Base-by-base conservation (phyloP, 2,797 vertebrate genomes). In the Alectoris magna region DNA sequence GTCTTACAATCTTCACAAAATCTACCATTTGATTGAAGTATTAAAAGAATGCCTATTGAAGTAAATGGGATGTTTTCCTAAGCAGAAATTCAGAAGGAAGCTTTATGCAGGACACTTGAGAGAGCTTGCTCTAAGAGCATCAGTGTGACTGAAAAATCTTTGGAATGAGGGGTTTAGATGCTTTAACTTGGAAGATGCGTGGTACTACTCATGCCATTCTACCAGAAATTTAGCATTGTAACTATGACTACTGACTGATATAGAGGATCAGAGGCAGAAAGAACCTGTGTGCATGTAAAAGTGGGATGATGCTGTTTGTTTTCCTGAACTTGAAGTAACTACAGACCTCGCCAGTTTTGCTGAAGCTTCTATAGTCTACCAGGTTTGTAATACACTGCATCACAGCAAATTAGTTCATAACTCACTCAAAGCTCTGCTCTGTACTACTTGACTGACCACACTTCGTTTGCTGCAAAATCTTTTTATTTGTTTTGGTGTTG, bases 401-500 rank as follows among this genome's bases (percentile, higher is more conserved):
- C 86, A 80, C 29, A 67, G 63, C 23, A 87, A 97, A 96, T 93
- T 69, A 88, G 31, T 29, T 92, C 90, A 87, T 93, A 94, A 94
- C 60, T 97, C 85, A 91, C 83, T 93, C 77, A 69, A 80, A 83
- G 21, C 60, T 96, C 79, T 39, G 56, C 58, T 94, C 56, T 18
- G 16, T 92, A 48, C 92, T 84, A 69, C 29, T 55, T 80, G 29
- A 63, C 26, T 58, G 88, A 95, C 68, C 36, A 85, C 58, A 93
- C 60, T 96, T 91, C 0, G 0, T 78, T 90, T 81, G 19, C 31
- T 72, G 76, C 68, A 95, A 94, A 97, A 92, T 90, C 27, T 14
- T 88, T 69, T 56, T 49, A 34, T 84, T 93, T 94, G 19, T 90
- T 92, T 86, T 91, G 49, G 24, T 88, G 75, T 48, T 5, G 14